Base-by-base conservation (phyloP, 2,113 vertebrate genomes). In the Sylvia atricapilla region DNA sequence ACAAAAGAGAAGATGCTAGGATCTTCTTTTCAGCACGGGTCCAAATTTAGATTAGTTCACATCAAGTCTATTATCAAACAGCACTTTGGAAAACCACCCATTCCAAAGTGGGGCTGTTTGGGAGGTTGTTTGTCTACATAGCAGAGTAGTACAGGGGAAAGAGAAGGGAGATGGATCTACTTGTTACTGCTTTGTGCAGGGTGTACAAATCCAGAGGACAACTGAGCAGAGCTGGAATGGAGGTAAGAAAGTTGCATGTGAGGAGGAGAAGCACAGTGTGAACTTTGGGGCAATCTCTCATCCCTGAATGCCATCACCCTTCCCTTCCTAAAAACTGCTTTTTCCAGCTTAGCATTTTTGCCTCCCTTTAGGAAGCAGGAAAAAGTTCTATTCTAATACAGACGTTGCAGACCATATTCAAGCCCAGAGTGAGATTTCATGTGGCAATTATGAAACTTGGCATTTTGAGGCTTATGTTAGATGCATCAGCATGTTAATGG, bases 401-500 rank as follows among this genome's bases (percentile, higher is more conserved):
- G 55, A 73, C 23, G 23, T 67, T 85, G 70, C 72, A 91, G 89
- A 62, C 49, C 53, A 85, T 14, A 79, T 35, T 82, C 67, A 89
- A 95, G n/a, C 66, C 58, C 63, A 62, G 46, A 95, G 77, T 94
- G 58, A 95, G 78, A 95, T 80, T 94, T 94, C 46, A n/a, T 43
- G 49, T 50, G 46, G 66, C 62, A 93, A 46, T 95, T 96, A 94
- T 69, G 50, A 87, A 94, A 96, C 41, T 46, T 91, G 78, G 93
- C 89, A 94, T 92, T 95, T 84, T 78, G 86, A 92, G 41, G n/a
- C 41, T 95, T 84, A 75, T 68, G 69, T 91, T 82, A 82, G 73
- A 95, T 52, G 50, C 67, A 93, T 72, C 84, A 84, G 77, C 52
- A 78, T 89, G 80, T 72, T 95, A 97, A 96, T 89, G 81, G 93